Base-by-base conservation (phyloP, 2,113 vertebrate genomes). In the Cephalopterus ornatus region DNA sequence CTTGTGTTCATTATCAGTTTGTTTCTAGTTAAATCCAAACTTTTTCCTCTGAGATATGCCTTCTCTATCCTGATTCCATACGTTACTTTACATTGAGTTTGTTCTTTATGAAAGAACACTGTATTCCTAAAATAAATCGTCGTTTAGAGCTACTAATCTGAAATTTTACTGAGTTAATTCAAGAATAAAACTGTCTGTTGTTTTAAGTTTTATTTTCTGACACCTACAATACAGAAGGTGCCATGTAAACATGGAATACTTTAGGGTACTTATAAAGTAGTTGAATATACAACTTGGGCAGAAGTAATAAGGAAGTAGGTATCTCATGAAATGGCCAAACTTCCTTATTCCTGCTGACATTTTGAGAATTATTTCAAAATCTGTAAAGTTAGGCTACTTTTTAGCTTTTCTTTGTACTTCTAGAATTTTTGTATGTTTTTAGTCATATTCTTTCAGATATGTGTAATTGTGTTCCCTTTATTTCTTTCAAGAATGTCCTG, bases 401-500 rank as follows among this genome's bases (percentile, higher is more conserved):
- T 58, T 49, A 76, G 22, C 39, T 84, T 58, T 74, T 84, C 62
- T 73, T 86, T 46, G 15, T 73, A 7, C 23, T 66, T 72, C 11
- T 78, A 6, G 30, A 52, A 15, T 22, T 80, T 35, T 68, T 53
- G 3, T 10, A 27, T 2, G 1, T 44, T 70, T 90, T 80, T 30
- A 59, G 7, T 77, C 28, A 9, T 70, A 30, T 17, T 67, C 30
- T 24, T 88, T 53, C 61, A 61, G 27, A 10, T 76, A 33, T 53
- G 22, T 84, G 76, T 93, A 94, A 94, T 35, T 91, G 2, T 95
- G n/a, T 92, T 95, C 67, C 44, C n/a, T 88, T 62, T 95, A 18
- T 97, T 94, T 97, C 90, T 96, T 98, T 96, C 72, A 97, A 99
- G 99, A 99, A 99, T 44, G 99, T 99, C 73, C 97, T 99, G 72